Base-by-base conservation (phyloP, 2,888 invertebrate species). In the Meghimatium bilineatum region DNA sequence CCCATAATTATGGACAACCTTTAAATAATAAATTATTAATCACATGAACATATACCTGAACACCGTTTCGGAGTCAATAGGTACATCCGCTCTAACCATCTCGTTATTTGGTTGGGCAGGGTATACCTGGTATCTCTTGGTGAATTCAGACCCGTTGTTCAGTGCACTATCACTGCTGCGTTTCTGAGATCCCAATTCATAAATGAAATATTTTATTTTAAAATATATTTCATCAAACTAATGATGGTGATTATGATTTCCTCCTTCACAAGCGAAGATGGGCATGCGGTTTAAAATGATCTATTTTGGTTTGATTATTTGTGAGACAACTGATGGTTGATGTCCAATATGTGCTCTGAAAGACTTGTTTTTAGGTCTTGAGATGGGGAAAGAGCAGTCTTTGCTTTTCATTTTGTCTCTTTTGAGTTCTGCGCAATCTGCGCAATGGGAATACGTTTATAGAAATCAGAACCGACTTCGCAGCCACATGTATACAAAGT, bases 31-130 rank as follows among this genome's bases (percentile, higher is more conserved):
- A 12, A 44, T 44, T 8, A 44, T 5, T 8, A 44, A 44, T 44
- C 44, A n/a, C n/a, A n/a, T n/a, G 20, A 75, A 29, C n/a, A 23
- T 3, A 36, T 72, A 83, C 83, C 83, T 83, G 63, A 72, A 72
- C 3, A 83, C 78, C 10, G 83, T 83, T 63, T 60, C 72, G 26
- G 83, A 83, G 32, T 83, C 83, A 14, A 83, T 56, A n/a, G 49
- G 60, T 6, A 14, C 78, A 34, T 83, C 76, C 6, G 60, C 49
- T 44, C n/a, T 78, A 12, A 67, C 72, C 0, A 44, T 2, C 44
- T 77, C 72, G n/a, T 69, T 29, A 0, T 34, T 56, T 60, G 83
- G 83, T 17, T 83, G 38, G 14, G 63, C 34, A 32, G 78, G 83
- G 20, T 83, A 72, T 0, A 56, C 72, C 32, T 77, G 83, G 49